Base-by-base conservation (phyloP, 2,888 invertebrate species). In the Thelaira solivaga region DNA sequence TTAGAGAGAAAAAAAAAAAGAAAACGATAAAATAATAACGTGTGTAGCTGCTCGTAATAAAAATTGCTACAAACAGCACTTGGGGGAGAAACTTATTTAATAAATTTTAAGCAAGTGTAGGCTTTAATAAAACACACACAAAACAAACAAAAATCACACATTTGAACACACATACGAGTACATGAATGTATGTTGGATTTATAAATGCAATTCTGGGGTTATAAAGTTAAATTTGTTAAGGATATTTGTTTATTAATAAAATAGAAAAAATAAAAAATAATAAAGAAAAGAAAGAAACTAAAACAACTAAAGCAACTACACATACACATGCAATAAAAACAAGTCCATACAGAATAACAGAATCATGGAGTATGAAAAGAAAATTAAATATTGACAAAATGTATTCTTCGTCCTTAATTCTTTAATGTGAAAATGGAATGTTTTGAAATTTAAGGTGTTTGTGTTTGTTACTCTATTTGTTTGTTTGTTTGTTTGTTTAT, bases 51-150 rank as follows among this genome's bases (percentile, higher is more conserved):
- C 36, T 16, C 49, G n/a, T 10, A 36, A 64, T 24, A 47, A 29
- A 68, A 49, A 69, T 59, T 26, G 26, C 20, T 13, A 31, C 53
- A n/a, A n/a, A 61, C 22, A 47, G 55, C 45, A 53, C 55, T 47
- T 55, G 10, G 47, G 75, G 41, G 62, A 62, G 22, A 49, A 57
- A 75, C 68, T 51, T 55, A 49, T 68, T 68, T 55, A 24, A 75
- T 62, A 75, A 68, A 59, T 51, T n/a, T n/a, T n/a, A n/a, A n/a
- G n/a, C n/a, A n/a, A n/a, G n/a, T n/a, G n/a, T n/a, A n/a, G n/a
- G n/a, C n/a, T n/a, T n/a, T n/a, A n/a, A 73, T 73, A 45, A 26
- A 43, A 39, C 29, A 49, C 4, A n/a, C 20, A 67, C 6, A 18
- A 8, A 51, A n/a, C n/a, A n/a, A n/a, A n/a, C n/a, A n/a, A n/a